phyloP scores from a whole-genome alignment of 2,113 vertebrate species.

The Oxyruncus cristatus region DNA sequence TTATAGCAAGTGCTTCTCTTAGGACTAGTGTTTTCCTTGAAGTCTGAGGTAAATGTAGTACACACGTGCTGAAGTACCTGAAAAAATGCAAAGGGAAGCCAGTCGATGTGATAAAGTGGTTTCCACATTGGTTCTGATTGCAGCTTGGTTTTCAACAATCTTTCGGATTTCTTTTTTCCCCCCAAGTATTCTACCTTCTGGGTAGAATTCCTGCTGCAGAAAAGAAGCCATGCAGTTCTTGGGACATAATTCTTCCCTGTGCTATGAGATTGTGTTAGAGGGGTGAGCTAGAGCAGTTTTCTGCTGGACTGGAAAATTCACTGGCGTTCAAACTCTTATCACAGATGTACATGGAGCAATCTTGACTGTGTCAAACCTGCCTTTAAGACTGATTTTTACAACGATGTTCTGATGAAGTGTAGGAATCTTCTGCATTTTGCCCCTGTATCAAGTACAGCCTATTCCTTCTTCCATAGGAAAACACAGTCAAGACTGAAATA shows the following conservation, averaged over 20 bases:
- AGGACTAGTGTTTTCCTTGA: not conserved
- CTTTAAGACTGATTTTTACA: not conserved
- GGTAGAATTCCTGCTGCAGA: not conserved
- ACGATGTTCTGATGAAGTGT: fast-evolving
- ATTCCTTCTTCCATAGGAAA: not conserved
- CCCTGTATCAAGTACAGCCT: not conserved
- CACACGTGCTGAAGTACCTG: not conserved
- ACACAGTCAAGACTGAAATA: not conserved
- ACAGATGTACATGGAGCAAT: not conserved
- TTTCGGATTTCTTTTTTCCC: not conserved
- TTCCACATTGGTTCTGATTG: not conserved
- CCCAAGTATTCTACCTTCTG: not conserved
- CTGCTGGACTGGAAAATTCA: not conserved
- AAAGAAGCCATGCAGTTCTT: not conserved
- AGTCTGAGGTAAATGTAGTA: not conserved
- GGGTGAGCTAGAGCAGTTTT: not conserved
- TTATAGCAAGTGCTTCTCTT: not conserved
- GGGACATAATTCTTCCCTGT: not conserved
- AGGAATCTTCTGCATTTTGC: not conserved
- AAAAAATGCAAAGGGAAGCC: not conserved
- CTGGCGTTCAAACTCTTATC: not conserved
- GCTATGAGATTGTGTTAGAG: not conserved
- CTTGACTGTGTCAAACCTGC: not conserved
- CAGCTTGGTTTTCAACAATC: not conserved
- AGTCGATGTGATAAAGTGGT: not conserved